Conservation (phyloP, 2,888 invertebrate genomes). For the Agrotis clavis region DNA sequence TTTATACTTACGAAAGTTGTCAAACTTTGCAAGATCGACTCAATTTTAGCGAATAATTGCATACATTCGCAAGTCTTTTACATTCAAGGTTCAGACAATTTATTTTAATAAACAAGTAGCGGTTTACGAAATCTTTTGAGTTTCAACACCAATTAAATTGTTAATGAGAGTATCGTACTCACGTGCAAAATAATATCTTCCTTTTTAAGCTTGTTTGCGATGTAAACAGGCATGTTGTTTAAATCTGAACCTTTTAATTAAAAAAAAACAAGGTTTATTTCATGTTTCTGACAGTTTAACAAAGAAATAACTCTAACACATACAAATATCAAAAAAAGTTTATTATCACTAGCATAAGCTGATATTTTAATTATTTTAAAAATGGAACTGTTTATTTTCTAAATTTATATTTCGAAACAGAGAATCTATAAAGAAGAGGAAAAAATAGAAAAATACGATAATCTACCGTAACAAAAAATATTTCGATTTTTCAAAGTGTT, state of each 20-base stretch:
- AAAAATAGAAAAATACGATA: no score
- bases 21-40: conserved; percentile 15
- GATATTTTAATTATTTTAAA: no score
- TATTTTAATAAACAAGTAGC: conserved; percentile 26
- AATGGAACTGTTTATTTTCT: no score
- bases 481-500: no score
- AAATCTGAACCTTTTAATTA: conserved; percentile 4
- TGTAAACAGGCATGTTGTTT: not conserved
- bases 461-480: no score
- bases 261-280: not conserved
- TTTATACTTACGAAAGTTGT: conserved; percentile 3
- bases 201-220: not conserved
- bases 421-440: no score
- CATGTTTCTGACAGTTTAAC: not conserved
- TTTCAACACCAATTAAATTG: conserved; percentile 36
- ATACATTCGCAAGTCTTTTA: conserved; percentile 25
- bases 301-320: not conserved
- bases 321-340: no score
- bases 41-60: conserved; percentile 11
- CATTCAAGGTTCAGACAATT: conserved; percentile 28
- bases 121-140: conserved; percentile 33
- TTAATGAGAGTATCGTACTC: conserved; percentile 29
- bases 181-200: conserved; percentile 27
- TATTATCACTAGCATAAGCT: no score
- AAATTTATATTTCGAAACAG: no score